phyloP scores from a whole-genome alignment of 2,797 vertebrate genomes.

The Schizopygopsis pylzovi region DNA sequence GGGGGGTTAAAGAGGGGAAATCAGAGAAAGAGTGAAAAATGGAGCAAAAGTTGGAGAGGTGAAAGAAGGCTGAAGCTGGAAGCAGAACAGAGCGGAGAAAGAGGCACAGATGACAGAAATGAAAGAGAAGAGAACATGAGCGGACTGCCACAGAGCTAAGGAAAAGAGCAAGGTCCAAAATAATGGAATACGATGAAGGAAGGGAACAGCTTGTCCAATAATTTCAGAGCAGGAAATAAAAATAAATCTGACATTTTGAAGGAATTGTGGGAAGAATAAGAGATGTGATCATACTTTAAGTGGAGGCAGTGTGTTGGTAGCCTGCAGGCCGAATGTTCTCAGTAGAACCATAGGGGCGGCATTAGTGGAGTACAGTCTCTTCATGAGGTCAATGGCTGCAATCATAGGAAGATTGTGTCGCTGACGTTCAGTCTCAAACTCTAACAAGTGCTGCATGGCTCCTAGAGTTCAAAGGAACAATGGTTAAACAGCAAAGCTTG shows the following conservation, averaged over 20 bases:
- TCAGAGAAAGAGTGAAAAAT: slow-evolving; percentile 37
- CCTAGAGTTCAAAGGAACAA: slow-evolving; percentile 77
- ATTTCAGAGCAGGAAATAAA: slow-evolving; percentile 17
- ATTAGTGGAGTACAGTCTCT: slow-evolving; percentile 91
- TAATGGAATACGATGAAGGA: background rate
- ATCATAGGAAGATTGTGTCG: slow-evolving; percentile 93
- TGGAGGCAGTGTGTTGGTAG: slow-evolving; percentile 87
- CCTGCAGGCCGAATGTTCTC: slow-evolving; percentile 92
- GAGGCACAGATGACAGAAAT: slow-evolving; percentile 23
- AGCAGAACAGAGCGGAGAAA: slow-evolving; percentile 10
- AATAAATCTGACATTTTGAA: slow-evolving; percentile 20
- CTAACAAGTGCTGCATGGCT: slow-evolving; percentile 88
- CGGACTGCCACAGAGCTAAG: background rate
- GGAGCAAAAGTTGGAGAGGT: slow-evolving; percentile 38
- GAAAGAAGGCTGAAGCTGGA: slow-evolving; percentile 34
- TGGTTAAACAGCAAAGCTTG: slow-evolving; percentile 22
- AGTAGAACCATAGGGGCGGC: slow-evolving; percentile 85
- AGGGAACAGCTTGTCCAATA: background rate
- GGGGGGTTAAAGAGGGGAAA: slow-evolving; percentile 60
- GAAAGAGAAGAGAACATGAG: slow-evolving; percentile 16
- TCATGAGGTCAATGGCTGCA: slow-evolving; percentile 88
- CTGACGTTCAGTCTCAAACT: slow-evolving; percentile 92
- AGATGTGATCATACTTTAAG: slow-evolving; percentile 85
- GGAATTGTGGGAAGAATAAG: background rate
- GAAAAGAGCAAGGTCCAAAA: slow-evolving; percentile 9